These are phyloP conservation scores for Ptiloglossa arizonensis DNA, from an alignment of 1,140 invertebrate genomes.

Conservation along the genomic window DNA sequence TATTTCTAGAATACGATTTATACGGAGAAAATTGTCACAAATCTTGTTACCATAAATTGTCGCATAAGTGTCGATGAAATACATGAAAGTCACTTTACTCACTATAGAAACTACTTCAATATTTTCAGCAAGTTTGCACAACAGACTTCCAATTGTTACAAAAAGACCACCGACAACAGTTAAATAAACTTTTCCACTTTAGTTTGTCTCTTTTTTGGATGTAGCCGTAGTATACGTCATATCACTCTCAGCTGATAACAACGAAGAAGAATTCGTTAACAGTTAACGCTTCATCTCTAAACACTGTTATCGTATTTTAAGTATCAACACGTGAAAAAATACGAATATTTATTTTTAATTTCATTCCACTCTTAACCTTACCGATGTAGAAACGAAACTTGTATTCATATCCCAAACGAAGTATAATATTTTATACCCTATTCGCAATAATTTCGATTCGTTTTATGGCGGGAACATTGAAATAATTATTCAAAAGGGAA, in stretches of 20 bases:
- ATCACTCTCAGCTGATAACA: not conserved
- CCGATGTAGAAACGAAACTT: not conserved
- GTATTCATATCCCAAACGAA: not conserved
- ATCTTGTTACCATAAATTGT: not conserved
- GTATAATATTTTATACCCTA: conserved; percentile 1
- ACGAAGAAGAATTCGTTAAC: not conserved
- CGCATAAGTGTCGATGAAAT: too few relatives aligned
- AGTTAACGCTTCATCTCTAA: conserved; percentile 14
- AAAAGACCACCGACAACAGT: conserved; percentile 72
- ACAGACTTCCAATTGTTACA: conserved; percentile 73
- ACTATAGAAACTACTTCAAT: conserved; percentile 64
- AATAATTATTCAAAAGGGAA: not conserved
- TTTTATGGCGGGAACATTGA: conserved; percentile 24
- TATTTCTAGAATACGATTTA: not conserved
- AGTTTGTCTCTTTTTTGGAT: not conserved
- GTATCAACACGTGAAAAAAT: not conserved
- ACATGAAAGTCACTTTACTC: conserved; percentile 50
- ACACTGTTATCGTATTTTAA: not conserved
- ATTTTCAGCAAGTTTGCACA: conserved; percentile 75
- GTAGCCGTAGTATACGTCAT: not conserved
- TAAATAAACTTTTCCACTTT: conserved; percentile 50
- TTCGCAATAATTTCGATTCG: not conserved
- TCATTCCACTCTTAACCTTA: not conserved
- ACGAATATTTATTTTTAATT: not conserved
- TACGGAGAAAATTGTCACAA: not conserved